These are phyloP conservation scores for Catostomus latipinnis DNA, from an alignment of 2,797 vertebrate genomes.

Conservation along the genomic window DNA sequence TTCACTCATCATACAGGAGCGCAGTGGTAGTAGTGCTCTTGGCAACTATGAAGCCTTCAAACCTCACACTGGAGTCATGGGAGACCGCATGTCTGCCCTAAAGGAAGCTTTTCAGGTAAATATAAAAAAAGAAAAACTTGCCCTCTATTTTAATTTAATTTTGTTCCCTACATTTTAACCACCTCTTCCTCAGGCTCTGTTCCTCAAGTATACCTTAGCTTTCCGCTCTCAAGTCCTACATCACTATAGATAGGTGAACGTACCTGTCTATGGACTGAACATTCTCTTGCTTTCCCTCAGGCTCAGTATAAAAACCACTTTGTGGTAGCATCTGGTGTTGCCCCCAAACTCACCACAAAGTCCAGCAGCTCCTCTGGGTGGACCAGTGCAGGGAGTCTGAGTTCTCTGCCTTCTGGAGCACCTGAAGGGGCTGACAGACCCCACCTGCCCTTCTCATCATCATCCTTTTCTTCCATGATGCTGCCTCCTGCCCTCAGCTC, in stretches of 20 bases:
- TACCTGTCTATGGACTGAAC: no score
- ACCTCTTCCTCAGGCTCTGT: no score
- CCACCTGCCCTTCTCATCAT: constrained; percentile 54
- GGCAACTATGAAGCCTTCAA: constrained; percentile 92
- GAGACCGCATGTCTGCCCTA: constrained; percentile 95
- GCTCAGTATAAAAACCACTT: constrained; percentile 98
- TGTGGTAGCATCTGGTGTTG: constrained; percentile 89
- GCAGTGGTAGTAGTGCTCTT: constrained; percentile 78
- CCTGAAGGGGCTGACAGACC: constrained; percentile 74
- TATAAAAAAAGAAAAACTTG: no score
- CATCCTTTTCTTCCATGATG: constrained; percentile 56
- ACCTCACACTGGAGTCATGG: constrained; percentile 92
- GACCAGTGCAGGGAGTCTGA: constrained; percentile 97
- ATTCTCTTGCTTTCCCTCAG: constrained; percentile 66
- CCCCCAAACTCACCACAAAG: constrained; percentile 90
- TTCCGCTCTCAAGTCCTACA: no score
- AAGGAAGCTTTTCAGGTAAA: constrained; percentile 96
- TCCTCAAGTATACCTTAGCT: no score
- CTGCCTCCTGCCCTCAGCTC: constrained; percentile 53
- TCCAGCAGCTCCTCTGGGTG: constrained; percentile 88
- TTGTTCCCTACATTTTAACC: no score
- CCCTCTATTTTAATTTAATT: no score
- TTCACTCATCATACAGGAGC: constrained; percentile 77
- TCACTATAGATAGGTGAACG: no score
- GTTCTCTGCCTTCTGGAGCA: constrained; percentile 86